These are phyloP conservation scores for Aptenodytes patagonicus DNA, from an alignment of 2,113 vertebrate species.

Conservation along the genomic window DNA sequence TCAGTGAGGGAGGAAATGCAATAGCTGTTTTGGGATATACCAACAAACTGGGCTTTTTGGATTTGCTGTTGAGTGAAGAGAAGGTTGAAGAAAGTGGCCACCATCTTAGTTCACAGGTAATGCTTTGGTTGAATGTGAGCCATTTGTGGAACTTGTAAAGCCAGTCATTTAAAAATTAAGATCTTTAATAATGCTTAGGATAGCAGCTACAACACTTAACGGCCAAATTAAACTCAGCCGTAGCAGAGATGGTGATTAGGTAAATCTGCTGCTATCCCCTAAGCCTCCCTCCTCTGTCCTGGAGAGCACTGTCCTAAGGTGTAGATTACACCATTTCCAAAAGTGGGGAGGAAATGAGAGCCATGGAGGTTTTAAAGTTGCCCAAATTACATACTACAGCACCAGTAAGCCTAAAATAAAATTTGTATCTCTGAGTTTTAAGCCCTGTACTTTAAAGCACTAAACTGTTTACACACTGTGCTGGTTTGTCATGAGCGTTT, in stretches of 20 bases:
- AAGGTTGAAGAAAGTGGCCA: neutral
- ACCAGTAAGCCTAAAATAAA: neutral
- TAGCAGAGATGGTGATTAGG: neutral
- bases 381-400: neutral
- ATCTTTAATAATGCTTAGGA: neutral
- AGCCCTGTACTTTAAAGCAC: neutral
- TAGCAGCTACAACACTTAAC: neutral
- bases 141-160: neutral
- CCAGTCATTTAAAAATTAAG: neutral
- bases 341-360: neutral
- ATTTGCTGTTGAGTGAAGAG: neutral
- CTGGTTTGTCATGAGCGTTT: neutral
- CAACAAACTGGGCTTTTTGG: neutral
- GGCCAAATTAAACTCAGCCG: neutral
- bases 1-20: neutral
- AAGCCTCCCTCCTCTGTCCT: neutral
- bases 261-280: neutral
- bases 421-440: neutral
- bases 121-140: neutral
- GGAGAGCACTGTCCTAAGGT: neutral
- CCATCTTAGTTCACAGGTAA: neutral
- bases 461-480: neutral
- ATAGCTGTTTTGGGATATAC: neutral
- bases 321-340: neutral
- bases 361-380: neutral